These are phyloP conservation scores for Aphelinus atriplicis DNA, from an alignment of 1,140 invertebrate genomes.

Conservation along the genomic window DNA sequence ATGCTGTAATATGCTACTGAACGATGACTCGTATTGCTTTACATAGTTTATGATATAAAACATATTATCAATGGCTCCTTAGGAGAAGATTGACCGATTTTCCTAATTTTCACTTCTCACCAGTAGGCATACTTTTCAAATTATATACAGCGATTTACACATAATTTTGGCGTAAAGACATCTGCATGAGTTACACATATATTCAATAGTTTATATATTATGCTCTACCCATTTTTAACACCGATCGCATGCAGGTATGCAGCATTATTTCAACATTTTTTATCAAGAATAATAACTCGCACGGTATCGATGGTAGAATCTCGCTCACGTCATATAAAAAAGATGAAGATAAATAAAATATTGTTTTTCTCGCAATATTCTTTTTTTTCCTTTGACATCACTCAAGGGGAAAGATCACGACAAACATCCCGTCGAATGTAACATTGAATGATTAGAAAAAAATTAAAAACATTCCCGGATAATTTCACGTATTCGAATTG, in stretches of 20 bases:
- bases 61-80: background rate
- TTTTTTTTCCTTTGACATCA: no score
- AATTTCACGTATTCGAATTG: no score
- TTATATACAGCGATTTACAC: background rate
- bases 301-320: no score
- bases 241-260: slow-evolving; percentile 7
- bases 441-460: no score
- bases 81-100: slow-evolving; percentile 5
- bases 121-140: background rate
- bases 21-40: background rate
- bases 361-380: no score
- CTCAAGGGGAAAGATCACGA: no score
- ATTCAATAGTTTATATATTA: slow-evolving; percentile 20
- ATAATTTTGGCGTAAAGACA: background rate
- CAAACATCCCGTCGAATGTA: no score
- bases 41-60: slow-evolving; percentile 26
- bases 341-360: no score
- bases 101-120: background rate
- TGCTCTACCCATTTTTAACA: background rate
- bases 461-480: no score
- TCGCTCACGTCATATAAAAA: no score
- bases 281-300: slow-evolving; percentile 5
- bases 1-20: slow-evolving; percentile 4
- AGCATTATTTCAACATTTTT: slow-evolving; percentile 2
- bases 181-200: slow-evolving; percentile 1